Evolutionary conservation across 2,797 vertebrate species (phyloP).

Genomic region (Arnoldichthys spilopterus): DNA sequence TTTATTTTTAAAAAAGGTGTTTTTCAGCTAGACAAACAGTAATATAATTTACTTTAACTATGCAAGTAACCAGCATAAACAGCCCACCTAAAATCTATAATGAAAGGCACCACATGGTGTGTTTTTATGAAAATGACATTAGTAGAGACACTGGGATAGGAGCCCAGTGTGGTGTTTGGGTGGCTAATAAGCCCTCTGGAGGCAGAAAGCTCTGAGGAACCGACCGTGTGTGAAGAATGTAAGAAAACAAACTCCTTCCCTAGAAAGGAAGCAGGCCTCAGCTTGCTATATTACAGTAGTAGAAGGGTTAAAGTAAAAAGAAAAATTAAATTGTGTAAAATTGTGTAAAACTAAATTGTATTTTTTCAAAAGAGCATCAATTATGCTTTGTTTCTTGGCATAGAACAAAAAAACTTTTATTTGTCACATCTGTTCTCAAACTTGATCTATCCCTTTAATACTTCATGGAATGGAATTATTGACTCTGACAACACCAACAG

Average conservation of each 20-base stretch:
- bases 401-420: too few relatives aligned
- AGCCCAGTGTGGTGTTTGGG: background rate
- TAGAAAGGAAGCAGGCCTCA: background rate
- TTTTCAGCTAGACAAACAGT: too few relatives aligned
- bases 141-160: background rate
- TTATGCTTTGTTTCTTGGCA: too few relatives aligned
- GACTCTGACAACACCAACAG: too few relatives aligned
- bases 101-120: background rate
- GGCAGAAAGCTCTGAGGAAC: background rate
- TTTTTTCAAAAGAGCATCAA: too few relatives aligned
- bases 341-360: background rate
- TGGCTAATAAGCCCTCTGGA: slow-evolving; percentile 19
- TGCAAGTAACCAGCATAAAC: background rate
- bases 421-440: too few relatives aligned
- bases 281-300: background rate
- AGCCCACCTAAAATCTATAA: background rate
- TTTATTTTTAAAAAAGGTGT: too few relatives aligned
- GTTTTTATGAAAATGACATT: slow-evolving; percentile 1
- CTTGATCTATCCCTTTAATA: too few relatives aligned
- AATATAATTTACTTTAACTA: background rate
- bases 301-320: background rate
- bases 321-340: background rate
- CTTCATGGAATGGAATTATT: too few relatives aligned
- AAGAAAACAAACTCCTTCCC: slow-evolving; percentile 17
- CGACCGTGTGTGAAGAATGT: background rate